Evolutionary conservation across 2,797 vertebrate genomes (phyloP), one percentile per base, ranked within the genome.

Genomic region (Cyclopterus lumpus): DNA sequence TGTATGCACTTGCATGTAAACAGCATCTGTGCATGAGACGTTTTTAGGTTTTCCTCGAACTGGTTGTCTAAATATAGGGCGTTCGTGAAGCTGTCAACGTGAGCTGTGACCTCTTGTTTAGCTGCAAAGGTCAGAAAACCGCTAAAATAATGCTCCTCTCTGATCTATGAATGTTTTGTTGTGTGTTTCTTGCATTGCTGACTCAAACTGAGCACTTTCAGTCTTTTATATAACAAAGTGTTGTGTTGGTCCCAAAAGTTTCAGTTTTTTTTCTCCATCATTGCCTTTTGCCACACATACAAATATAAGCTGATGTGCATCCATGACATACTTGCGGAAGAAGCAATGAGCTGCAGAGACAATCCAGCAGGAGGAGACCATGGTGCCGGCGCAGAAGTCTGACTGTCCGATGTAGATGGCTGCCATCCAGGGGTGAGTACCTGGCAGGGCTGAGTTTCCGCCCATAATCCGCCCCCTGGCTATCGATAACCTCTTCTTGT

Each of bases 271-370:
- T 63, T 14, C 46, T 32, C 54, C 18, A n/a, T n/a, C n/a, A n/a
- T n/a, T n/a, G n/a, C n/a, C n/a, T n/a, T 65, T 51, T n/a, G 42
- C 63, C 49, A 44, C 15, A 16, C 32, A 57, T 24, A 40, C 30
- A 30, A 58, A 55, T 1, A 44, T 7, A 2, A 38, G 34, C n/a
- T 1, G 0, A 54, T 30, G 40, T 32, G 38, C 4, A 12, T 14
- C 1, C 14, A 1, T 20, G 28, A 67, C 88, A 64, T 94, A 99
- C 98, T 95, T 98, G 93, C 93, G 83, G 60, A 95, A 91, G 85
- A 99, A 98, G 92, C 98, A 99, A 86, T 99, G 98, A 2, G 97
- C 98, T 0, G 97, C 97, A 0, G 98, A 96, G 55, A 97, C 79
- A 11, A 99, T 89, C 98, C 98, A 99, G 83, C 98, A 99, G 12